phyloP scores from a whole-genome alignment of 2,797 vertebrate species.

The Characodon lateralis region DNA sequence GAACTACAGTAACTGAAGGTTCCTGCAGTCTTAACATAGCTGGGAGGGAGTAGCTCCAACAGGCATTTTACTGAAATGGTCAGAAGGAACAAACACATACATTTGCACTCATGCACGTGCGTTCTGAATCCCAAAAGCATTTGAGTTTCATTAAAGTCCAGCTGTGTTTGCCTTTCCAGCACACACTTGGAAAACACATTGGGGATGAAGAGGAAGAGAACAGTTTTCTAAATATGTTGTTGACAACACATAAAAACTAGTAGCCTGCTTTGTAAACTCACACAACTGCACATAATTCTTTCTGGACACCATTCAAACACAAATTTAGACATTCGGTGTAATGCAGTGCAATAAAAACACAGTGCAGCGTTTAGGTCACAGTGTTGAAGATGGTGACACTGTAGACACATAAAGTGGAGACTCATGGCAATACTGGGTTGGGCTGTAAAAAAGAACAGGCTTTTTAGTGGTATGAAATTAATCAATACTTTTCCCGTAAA shows the following conservation, averaged over 20 bases:
- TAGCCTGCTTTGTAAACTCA: constrained; percentile 34
- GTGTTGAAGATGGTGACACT: constrained; percentile 44
- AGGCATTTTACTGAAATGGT: constrained; percentile 70
- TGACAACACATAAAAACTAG: constrained; percentile 53
- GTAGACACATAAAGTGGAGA: constrained; percentile 50
- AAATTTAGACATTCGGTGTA: constrained; percentile 54
- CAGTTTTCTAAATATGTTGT: constrained; percentile 52
- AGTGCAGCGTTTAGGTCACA: constrained; percentile 30
- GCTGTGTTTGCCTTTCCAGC: constrained; percentile 84
- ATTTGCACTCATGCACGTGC: constrained; percentile 28
- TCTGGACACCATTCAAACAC: constrained; percentile 58
- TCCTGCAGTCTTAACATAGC: neutral
- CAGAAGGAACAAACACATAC: constrained; percentile 46
- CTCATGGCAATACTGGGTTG: constrained; percentile 58
- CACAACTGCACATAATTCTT: constrained; percentile 50
- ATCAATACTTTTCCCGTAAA: constrained; percentile 72
- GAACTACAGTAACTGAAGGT: neutral
- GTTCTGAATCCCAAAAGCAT: constrained; percentile 73
- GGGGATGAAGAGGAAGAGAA: constrained; percentile 57
- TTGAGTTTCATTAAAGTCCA: constrained; percentile 81
- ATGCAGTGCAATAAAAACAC: constrained; percentile 46
- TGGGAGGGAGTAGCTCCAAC: constrained; percentile 41
- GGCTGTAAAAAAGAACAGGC: constrained; percentile 56
- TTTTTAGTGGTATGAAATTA: constrained; percentile 69
- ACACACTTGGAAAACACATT: constrained; percentile 79